Base-by-base conservation (phyloP, 2,888 invertebrate species). In the Dinocampus coccinellae region DNA sequence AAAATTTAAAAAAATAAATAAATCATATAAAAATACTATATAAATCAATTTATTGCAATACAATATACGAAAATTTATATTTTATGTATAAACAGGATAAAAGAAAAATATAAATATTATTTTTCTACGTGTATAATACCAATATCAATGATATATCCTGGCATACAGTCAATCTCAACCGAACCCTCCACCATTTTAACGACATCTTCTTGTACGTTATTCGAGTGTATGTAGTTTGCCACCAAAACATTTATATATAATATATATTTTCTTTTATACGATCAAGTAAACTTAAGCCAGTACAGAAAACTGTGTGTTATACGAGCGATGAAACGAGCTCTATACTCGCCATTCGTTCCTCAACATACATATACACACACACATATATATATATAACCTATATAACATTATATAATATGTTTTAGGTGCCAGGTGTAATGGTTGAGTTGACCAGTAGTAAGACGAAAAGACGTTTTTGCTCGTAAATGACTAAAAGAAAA, bases 251-350 rank as follows among this genome's bases (percentile, higher is more conserved):
- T 20, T 47, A 20, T 20, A 47, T 47, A 47, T 47, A 47, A 42
- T 65, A 33, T 34, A 29, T 29, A 29, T 47, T 52, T 2, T 33
- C 33, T 53, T 33, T 52, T 72, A 70, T 72, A 72, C 33, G 77
- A 74, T 72, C 74, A 73, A 72, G 70, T 75, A 63, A 24, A 73
- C 69, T 47, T 70, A 70, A 69, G 72, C 63, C 61, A 62, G 72
- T 66, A 62, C 47, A 47, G 16, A 47, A 47, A 47, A 63, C 66
- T 73, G 63, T 63, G 66, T 69, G 70, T 78, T 78, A 78, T 77
- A 78, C 77, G 78, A 78, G 75, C 78, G 58, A 73, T 67, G 70
- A 75, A 77, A 78, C 74, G 77, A 76, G 72, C 73, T 61, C 6
- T 7, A n/a, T 20, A 52, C 52, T 29, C 6, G n/a, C 58, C 3